Conservation (phyloP, 2,888 invertebrate genomes). For the Drosophila anomalata region DNA sequence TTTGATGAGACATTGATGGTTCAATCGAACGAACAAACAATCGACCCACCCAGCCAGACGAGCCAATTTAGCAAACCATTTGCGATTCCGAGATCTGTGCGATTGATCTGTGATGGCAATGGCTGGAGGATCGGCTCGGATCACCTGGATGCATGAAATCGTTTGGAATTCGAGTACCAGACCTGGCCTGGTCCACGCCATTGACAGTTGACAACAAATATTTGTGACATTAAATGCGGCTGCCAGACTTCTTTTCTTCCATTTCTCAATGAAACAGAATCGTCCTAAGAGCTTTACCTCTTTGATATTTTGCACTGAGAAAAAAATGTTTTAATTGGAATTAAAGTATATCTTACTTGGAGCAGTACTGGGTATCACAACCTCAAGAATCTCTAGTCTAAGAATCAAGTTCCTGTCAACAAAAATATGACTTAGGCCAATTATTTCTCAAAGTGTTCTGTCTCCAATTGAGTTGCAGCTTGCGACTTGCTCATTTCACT, state of each 20-base stretch:
- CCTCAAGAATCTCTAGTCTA: background rate
- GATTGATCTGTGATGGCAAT: conserved; percentile 11
- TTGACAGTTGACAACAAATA: conserved; percentile 77
- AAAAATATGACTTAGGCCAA: too few relatives aligned
- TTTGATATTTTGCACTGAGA: background rate
- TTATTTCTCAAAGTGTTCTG: conserved; percentile 13
- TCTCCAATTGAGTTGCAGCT: conserved; percentile 15
- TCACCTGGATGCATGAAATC: conserved; percentile 47
- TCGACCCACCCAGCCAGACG: conserved; percentile 66
- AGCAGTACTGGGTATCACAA: background rate
- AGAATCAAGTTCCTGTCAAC: background rate
- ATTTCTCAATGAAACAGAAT: conserved; percentile 8
- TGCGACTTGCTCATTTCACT: conserved; percentile 73
- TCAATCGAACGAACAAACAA: conserved; percentile 58
- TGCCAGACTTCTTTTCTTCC: conserved; percentile 11
- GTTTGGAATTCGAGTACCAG: conserved; percentile 2
- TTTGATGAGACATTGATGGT: conserved; percentile 79
- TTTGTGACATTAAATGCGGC: conserved; percentile 74
- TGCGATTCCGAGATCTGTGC: conserved; percentile 53
- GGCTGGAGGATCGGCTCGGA: conserved; percentile 15
- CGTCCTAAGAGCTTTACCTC: conserved; percentile 4
- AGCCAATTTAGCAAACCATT: conserved; percentile 75
- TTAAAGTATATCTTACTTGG: background rate
- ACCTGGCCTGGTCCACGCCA: conserved; percentile 25
- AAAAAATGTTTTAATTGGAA: background rate